Conservation (phyloP, 2,888 invertebrate genomes). For the Melolontha melolontha region DNA sequence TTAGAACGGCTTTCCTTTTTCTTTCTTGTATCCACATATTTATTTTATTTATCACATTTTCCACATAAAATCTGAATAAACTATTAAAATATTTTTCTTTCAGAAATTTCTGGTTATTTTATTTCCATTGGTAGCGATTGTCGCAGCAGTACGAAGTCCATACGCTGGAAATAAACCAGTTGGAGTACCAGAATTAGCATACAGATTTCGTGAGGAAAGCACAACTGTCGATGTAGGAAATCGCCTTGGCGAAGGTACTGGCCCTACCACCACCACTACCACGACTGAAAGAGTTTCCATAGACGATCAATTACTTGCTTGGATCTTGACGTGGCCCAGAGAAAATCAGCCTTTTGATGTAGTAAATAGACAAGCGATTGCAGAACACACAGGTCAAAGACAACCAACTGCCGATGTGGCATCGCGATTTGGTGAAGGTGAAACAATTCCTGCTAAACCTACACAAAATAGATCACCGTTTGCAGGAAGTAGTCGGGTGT, state of each 20-base stretch:
- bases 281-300: slow-evolving; percentile 75
- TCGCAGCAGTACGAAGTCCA: slow-evolving; percentile 72
- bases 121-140: slow-evolving; percentile 27
- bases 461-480: too few relatives aligned
- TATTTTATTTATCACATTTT: too few relatives aligned
- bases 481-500: too few relatives aligned
- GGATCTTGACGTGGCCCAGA: slow-evolving; percentile 74
- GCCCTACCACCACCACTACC: slow-evolving; percentile 61
- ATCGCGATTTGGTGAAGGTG: slow-evolving; percentile 18
- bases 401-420: slow-evolving; percentile 4
- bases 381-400: slow-evolving; percentile 67
- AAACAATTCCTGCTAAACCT: slow-evolving; percentile 28
- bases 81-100: slow-evolving; percentile 4
- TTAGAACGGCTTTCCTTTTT: too few relatives aligned
- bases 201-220: slow-evolving; percentile 55
- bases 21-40: too few relatives aligned
- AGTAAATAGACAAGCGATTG: slow-evolving; percentile 76
- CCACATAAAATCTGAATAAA: too few relatives aligned
- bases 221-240: slow-evolving; percentile 60
- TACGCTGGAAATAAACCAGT: slow-evolving; percentile 72
- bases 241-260: slow-evolving; percentile 68
- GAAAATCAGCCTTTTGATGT: slow-evolving; percentile 81
- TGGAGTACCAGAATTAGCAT: slow-evolving; percentile 71
- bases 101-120: slow-evolving; percentile 34
- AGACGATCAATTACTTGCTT: slow-evolving; percentile 71